These are phyloP conservation scores for Etheostoma cragini DNA, from an alignment of 2,113 vertebrate genomes.

Conservation along the genomic window DNA sequence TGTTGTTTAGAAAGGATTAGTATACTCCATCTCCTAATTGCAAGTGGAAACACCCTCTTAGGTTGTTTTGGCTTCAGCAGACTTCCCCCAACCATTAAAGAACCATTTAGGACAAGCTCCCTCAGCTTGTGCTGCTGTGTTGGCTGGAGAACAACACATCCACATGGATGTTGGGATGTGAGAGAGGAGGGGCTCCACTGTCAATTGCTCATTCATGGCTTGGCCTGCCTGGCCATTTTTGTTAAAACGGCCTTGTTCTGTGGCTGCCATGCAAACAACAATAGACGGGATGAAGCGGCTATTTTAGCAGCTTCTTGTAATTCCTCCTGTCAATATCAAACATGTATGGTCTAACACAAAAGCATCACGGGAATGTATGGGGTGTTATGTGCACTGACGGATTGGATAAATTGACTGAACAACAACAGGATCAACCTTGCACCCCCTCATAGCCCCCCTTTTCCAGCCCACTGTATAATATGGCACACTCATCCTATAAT, in stretches of 20 bases:
- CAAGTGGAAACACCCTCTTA: too few species aligned
- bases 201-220: constrained; percentile 73
- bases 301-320: background rate
- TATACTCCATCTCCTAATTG: too few species aligned
- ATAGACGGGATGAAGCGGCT: constrained; percentile 34
- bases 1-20: background rate
- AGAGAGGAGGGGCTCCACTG: constrained; percentile 61
- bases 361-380: background rate
- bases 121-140: background rate
- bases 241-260: constrained; percentile 60
- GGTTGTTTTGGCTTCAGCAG: too few species aligned
- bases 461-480: constrained; percentile 34
- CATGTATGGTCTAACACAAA: constrained; percentile 5
- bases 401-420: constrained; percentile 37
- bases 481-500: constrained; percentile 43
- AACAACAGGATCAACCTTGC: constrained; percentile 60
- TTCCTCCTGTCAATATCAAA: background rate
- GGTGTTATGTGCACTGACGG: constrained; percentile 15
- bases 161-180: constrained; percentile 51
- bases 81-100: background rate
- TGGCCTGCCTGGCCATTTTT: constrained; percentile 72
- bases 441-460: constrained; percentile 24
- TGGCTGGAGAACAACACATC: constrained; percentile 50
- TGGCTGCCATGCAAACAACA: constrained; percentile 55
- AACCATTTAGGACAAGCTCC: constrained; percentile 4